Conservation (phyloP, 92 coral and sea anemone species). For the Diadumene lineata region DNA sequence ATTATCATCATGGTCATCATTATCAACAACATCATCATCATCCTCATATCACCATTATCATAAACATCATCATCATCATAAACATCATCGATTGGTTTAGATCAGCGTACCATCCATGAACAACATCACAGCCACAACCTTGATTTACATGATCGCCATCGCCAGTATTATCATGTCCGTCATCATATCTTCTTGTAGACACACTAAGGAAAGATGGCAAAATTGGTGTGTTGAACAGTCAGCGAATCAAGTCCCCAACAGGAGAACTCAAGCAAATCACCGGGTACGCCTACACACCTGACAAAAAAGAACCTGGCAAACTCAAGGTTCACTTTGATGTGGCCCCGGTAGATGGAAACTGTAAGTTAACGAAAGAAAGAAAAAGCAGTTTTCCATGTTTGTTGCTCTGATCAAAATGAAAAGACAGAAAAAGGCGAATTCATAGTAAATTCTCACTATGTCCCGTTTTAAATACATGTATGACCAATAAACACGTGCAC, state of each 20-base stretch:
- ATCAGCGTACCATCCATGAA: too few relatives aligned
- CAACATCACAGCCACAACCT: background rate
- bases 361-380: slow-evolving; percentile 41
- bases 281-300: slow-evolving; percentile 56
- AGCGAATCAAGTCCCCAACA: slow-evolving; percentile 37
- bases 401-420: background rate
- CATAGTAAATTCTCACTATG: too few relatives aligned
- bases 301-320: slow-evolving; percentile 53
- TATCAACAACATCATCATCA: background rate
- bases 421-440: too few relatives aligned
- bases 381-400: background rate
- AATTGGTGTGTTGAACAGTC: slow-evolving; percentile 56
- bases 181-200: slow-evolving; percentile 18
- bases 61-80: background rate
- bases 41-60: background rate
- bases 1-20: background rate
- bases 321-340: slow-evolving; percentile 54
- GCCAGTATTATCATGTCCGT: background rate
- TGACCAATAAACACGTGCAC: too few relatives aligned
- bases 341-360: slow-evolving; percentile 40
- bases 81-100: too few relatives aligned
- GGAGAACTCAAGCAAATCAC: slow-evolving; percentile 51
- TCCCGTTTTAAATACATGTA: too few relatives aligned
- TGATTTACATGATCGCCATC: background rate
- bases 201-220: slow-evolving; percentile 60